These are phyloP conservation scores for Psittacula cyanocephala DNA, from an alignment of 2,113 vertebrate genomes.

Conservation along the genomic window DNA sequence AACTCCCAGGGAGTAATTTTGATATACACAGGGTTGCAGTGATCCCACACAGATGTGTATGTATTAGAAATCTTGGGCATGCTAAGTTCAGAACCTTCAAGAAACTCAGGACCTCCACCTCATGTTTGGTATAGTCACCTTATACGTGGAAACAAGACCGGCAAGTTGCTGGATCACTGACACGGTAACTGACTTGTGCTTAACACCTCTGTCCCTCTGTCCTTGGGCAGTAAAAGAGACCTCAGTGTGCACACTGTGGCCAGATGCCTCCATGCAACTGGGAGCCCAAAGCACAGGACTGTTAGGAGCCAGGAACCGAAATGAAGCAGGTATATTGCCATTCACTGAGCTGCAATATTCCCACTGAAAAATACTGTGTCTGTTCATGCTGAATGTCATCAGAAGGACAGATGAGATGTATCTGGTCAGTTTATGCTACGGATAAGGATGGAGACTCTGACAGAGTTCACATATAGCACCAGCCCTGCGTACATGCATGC, in stretches of 20 bases:
- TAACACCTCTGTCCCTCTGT: background rate
- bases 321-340: background rate
- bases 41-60: background rate
- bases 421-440: background rate
- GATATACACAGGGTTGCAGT: background rate
- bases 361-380: background rate
- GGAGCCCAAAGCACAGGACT: background rate
- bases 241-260: rapidly evolving
- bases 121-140: rapidly evolving
- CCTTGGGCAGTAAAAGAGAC: background rate
- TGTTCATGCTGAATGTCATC: background rate
- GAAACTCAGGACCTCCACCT: background rate
- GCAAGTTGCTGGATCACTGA: background rate
- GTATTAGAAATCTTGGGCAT: background rate
- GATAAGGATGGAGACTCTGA: background rate
- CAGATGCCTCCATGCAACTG: background rate
- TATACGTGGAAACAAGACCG: background rate
- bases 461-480: background rate
- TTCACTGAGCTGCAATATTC: background rate
- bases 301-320: background rate
- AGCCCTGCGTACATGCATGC: rapidly evolving
- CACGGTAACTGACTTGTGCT: background rate
- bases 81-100: background rate
- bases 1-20: background rate
- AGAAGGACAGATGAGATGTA: background rate